A percentile compares a stretch with the other conserved stretches of the same genome.
phyloP scores from a whole-genome alignment of 37 sponge, comb jelly and placozoan species.

The Oopsacas minuta region DNA sequence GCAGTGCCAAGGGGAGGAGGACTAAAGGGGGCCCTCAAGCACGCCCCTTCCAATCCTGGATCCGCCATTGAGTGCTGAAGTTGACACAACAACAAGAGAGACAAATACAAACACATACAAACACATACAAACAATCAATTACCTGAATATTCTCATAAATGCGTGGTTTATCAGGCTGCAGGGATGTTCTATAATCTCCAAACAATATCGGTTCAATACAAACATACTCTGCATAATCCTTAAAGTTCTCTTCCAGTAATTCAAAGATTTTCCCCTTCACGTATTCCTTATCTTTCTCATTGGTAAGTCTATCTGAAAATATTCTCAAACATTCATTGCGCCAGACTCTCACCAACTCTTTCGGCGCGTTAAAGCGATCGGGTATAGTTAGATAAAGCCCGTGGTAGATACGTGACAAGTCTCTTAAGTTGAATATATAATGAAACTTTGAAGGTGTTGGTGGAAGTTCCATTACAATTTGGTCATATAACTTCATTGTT shows the following conservation, averaged over 20 bases:
- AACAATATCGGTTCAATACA: slow-evolving; percentile 68
- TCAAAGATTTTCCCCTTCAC: slow-evolving; percentile 62
- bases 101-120: no score
- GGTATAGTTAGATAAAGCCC: slow-evolving; percentile 71
- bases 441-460: slow-evolving; percentile 99
- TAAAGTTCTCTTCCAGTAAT: slow-evolving; percentile 58
- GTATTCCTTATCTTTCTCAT: slow-evolving; percentile 54
- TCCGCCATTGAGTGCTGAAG: no score
- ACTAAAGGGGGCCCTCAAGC: no score
- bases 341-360: slow-evolving; percentile 68
- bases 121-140: neutral
- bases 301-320: slow-evolving; percentile 86
- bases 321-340: slow-evolving; percentile 92
- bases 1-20: no score
- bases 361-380: slow-evolving; percentile 47
- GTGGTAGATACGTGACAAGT: slow-evolving; percentile 92
- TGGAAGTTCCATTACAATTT: slow-evolving; percentile 75
- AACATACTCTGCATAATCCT: slow-evolving; percentile 45
- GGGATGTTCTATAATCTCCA: slow-evolving; percentile 85
- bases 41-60: no score
- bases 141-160: slow-evolving; percentile 82
- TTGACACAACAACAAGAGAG: no score
- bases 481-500: slow-evolving; percentile 81
- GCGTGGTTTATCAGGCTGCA: slow-evolving; percentile 69
- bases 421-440: slow-evolving; percentile 97